phyloP scores from a whole-genome alignment of 2,113 vertebrate species.

The Geococcyx californianus region DNA sequence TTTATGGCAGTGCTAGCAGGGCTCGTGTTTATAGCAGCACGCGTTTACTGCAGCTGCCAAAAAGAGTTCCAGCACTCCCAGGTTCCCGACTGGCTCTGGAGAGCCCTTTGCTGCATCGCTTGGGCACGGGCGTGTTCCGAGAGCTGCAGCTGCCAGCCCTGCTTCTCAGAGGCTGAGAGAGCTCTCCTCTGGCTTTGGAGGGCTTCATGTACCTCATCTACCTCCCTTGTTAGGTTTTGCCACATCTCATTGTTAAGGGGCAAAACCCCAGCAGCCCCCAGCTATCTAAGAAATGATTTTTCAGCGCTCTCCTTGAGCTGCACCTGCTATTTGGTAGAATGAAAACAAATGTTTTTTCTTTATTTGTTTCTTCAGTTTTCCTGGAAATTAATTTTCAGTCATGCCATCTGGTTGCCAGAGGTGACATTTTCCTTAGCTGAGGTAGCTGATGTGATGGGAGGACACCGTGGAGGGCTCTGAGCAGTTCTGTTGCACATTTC shows the following conservation, averaged over 20 bases:
- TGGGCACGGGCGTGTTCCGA: accelerated
- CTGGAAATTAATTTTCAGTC: neutral
- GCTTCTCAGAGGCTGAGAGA: accelerated
- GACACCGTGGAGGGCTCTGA: neutral
- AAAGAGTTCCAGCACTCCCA: accelerated
- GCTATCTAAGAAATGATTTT: neutral
- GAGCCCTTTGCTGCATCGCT: neutral
- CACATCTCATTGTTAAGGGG: accelerated
- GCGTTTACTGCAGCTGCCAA: neutral
- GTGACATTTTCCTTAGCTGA: neutral
- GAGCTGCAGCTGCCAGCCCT: neutral
- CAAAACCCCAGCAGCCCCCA: neutral
- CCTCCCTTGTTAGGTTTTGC: neutral
- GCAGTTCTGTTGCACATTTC: neutral
- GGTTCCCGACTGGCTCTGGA: neutral
- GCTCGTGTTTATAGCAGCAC: neutral
- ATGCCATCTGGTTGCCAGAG: neutral
- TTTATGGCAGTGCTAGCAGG: neutral
- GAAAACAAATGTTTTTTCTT: neutral
- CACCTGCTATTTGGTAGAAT: neutral
- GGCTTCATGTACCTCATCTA: accelerated
- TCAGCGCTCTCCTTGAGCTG: neutral
- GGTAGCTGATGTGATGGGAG: neutral
- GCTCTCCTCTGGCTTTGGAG: neutral
- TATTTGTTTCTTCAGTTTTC: neutral